Conservation (phyloP, 2,797 vertebrate genomes). For the Dallia pectoralis region DNA sequence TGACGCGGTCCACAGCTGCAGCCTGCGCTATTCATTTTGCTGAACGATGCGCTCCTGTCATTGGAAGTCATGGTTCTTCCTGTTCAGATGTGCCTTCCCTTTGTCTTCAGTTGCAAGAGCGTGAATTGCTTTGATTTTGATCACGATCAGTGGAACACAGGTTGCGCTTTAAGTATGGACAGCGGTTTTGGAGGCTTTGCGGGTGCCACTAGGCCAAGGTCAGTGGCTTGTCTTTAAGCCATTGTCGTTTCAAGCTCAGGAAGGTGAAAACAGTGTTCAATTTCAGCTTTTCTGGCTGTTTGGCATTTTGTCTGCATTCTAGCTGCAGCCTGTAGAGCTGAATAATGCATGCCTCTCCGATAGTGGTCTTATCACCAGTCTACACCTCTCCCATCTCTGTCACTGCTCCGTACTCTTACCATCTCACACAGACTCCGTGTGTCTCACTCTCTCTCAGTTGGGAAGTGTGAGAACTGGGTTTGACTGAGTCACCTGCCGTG, state of each 20-base stretch:
- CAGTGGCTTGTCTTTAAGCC: not conserved
- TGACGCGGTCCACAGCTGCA: too few relatives aligned
- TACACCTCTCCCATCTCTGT: not conserved
- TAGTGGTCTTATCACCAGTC: conserved; percentile 3
- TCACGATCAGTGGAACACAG: not conserved
- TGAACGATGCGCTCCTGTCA: not conserved
- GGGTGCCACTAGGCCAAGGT: not conserved
- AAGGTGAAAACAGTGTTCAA: not conserved
- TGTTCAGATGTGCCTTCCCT: not conserved
- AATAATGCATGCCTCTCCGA: not conserved
- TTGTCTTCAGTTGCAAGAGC: not conserved
- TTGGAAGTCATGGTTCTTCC: not conserved
- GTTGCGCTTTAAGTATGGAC: not conserved
- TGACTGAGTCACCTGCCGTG: not conserved
- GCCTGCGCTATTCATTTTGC: too few relatives aligned
- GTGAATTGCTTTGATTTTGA: not conserved
- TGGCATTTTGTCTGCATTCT: not conserved
- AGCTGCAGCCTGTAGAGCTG: not conserved
- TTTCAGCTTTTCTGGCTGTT: not conserved
- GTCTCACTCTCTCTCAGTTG: not conserved
- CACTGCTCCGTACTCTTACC: not conserved
- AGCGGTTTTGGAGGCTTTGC: not conserved
- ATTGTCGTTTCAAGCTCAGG: not conserved
- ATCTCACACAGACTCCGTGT: not conserved
- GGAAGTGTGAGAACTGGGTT: not conserved